phyloP scores from a whole-genome alignment of 2,888 invertebrate genomes.

The Philhelius pedissequus region DNA sequence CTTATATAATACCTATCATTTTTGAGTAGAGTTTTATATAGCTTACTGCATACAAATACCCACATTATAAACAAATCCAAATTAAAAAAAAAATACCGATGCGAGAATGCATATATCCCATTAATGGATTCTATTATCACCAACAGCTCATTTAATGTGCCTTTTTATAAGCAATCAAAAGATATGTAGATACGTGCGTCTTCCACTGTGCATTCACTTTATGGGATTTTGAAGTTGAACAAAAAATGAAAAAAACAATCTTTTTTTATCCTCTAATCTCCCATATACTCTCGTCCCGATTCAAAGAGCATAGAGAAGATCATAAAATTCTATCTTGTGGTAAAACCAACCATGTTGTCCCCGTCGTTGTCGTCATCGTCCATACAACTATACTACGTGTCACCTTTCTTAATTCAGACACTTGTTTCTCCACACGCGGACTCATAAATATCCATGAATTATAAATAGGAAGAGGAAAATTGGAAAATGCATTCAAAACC shows the following conservation, averaged over 20 bases:
- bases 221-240: not conserved
- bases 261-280: not conserved
- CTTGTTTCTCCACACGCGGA: constrained; percentile 55
- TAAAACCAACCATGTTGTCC: constrained; percentile 45
- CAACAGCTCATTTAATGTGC: constrained; percentile 30
- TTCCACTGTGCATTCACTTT: not conserved
- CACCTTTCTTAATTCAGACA: constrained; percentile 67
- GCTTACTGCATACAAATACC: constrained; percentile 11
- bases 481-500: constrained; percentile 21
- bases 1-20: not conserved
- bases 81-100: not conserved
- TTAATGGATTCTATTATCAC: constrained; percentile 28
- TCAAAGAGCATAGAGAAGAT: constrained; percentile 10
- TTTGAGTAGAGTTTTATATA: not conserved
- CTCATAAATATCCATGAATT: constrained; percentile 64
- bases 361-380: not conserved
- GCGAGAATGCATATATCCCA: not conserved
- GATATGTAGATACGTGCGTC: constrained; percentile 10
- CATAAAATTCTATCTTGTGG: constrained; percentile 52
- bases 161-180: constrained; percentile 21
- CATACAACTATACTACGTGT: constrained; percentile 49
- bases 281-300: not conserved
- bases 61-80: not conserved
- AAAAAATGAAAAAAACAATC: not conserved
- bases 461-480: constrained; percentile 16